phyloP scores from a whole-genome alignment of 2,888 invertebrate genomes.

The Hypena proboscidalis region DNA sequence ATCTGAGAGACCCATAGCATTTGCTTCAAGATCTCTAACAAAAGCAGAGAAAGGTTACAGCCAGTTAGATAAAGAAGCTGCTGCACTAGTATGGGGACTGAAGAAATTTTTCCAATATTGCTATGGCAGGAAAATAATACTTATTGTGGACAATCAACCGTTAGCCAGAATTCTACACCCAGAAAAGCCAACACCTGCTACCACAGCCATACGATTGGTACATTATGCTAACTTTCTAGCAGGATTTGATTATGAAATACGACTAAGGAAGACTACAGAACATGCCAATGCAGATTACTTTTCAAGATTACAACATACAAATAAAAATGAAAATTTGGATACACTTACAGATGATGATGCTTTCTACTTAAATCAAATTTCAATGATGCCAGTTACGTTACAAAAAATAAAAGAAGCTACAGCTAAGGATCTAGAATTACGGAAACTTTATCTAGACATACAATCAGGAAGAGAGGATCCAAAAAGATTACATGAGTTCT shows the following conservation, averaged over 20 bases:
- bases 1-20: conserved; percentile 53
- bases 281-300: conserved; percentile 9
- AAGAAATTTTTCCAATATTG: conserved; percentile 57
- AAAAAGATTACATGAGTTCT: no score
- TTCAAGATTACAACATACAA: not conserved
- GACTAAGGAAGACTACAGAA: not conserved
- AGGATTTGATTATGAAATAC: conserved; percentile 2
- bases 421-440: no score
- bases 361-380: conserved; percentile 25
- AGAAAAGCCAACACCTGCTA: not conserved
- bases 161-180: conserved; percentile 20
- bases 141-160: conserved; percentile 52
- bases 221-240: not conserved
- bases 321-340: no score
- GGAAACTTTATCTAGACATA: no score
- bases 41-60: conserved; percentile 49
- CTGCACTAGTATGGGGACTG: conserved; percentile 50
- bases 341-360: conserved; percentile 3
- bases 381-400: no score
- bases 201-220: conserved; percentile 1
- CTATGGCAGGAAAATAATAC: conserved; percentile 51
- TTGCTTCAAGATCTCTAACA: conserved; percentile 51
- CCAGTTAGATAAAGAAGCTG: conserved; percentile 59
- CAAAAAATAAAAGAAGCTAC: no score
- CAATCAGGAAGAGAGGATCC: no score